Evolutionary conservation across 2,113 vertebrate genomes (phyloP).

Genomic region (Thermophis baileyi): DNA sequence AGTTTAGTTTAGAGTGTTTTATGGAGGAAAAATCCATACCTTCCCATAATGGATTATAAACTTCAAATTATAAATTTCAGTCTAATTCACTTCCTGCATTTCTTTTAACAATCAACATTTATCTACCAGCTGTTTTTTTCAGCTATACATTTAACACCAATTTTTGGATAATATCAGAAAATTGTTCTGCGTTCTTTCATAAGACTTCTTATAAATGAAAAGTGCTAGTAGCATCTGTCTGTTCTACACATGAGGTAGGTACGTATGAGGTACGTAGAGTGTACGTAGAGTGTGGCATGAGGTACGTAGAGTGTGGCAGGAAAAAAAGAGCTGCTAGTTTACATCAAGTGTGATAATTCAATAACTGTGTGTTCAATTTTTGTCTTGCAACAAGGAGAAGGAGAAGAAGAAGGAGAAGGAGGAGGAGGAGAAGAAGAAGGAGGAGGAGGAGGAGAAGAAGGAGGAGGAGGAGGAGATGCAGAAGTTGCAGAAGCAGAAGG

Average conservation of each 20-base stretch:
- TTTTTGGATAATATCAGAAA: slow-evolving; percentile 58
- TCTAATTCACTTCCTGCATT: slow-evolving; percentile 55
- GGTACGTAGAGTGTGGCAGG: slow-evolving; percentile 25
- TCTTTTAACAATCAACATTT: slow-evolving; percentile 57
- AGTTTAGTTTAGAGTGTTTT: neutral
- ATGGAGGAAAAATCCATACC: neutral
- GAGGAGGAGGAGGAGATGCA: too few species aligned
- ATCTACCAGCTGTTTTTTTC: slow-evolving; percentile 40
- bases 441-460: neutral
- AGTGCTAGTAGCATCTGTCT: slow-evolving; percentile 42
- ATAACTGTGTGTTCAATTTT: slow-evolving; percentile 14
- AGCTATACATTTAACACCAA: slow-evolving; percentile 58
- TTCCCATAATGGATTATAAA: slow-evolving; percentile 59
- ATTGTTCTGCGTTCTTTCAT: slow-evolving; percentile 52
- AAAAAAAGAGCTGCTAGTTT: slow-evolving; percentile 53
- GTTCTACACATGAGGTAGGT: slow-evolving; percentile 53
- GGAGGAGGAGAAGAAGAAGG: neutral
- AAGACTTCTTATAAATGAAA: slow-evolving; percentile 61
- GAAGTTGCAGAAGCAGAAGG: too few species aligned
- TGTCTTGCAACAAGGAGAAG: neutral
- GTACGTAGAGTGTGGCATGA: too few species aligned
- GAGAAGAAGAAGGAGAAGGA: neutral
- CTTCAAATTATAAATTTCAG: slow-evolving; percentile 50
- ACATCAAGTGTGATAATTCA: slow-evolving; percentile 5
- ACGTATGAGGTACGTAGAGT: too few species aligned